These are phyloP conservation scores for Rhabditoides inermis DNA, from an alignment of 2,888 invertebrate species.

Conservation along the genomic window DNA sequence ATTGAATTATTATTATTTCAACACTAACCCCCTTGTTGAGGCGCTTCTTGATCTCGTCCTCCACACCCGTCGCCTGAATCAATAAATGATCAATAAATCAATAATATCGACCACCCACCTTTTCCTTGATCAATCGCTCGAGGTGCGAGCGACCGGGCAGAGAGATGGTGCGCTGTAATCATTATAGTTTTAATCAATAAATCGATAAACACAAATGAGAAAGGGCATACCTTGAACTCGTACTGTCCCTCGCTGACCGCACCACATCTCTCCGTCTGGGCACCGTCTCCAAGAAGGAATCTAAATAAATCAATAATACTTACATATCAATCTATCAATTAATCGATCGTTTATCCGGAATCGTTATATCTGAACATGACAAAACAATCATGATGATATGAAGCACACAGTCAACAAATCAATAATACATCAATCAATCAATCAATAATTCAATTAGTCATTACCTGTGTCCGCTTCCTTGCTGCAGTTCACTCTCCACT, in stretches of 20 bases:
- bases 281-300: too few species aligned
- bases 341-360: too few species aligned
- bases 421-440: background rate
- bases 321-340: too few species aligned
- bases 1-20: too few species aligned
- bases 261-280: constrained; percentile 16
- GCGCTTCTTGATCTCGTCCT: constrained; percentile 47
- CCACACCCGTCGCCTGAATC: too few species aligned
- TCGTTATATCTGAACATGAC: too few species aligned
- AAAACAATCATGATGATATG: too few species aligned
- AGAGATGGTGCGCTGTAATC: constrained; percentile 24
- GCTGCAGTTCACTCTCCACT: constrained; percentile 41
- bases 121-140: constrained; percentile 41
- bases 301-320: too few species aligned
- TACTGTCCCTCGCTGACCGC: constrained; percentile 21
- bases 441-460: background rate
- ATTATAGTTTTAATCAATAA: background rate
- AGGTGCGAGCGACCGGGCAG: constrained; percentile 36
- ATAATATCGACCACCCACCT: too few species aligned
- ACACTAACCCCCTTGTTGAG: constrained; percentile 38
- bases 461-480: constrained; percentile 4
- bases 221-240: constrained; percentile 19
- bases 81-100: too few species aligned
- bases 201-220: constrained; percentile 6
- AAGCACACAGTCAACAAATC: too few species aligned